These are phyloP conservation scores for Irena cyanogastra DNA, from an alignment of 2,113 vertebrate genomes.

Conservation along the genomic window DNA sequence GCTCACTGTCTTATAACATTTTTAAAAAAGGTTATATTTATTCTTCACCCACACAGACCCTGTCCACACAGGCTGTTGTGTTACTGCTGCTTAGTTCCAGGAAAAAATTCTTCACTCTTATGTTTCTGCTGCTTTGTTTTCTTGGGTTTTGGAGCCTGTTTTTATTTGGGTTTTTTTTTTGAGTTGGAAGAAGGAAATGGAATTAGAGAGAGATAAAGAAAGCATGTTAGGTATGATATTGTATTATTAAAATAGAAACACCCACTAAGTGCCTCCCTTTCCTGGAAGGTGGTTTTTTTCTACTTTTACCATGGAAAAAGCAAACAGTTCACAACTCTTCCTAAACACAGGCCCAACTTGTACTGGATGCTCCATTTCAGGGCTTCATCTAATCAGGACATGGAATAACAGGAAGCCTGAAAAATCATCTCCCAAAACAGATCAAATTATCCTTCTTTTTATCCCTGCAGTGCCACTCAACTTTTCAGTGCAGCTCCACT, in stretches of 20 bases:
- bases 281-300: not conserved
- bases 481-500: not conserved
- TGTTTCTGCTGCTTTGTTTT: not conserved
- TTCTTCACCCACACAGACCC: not conserved
- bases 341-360: not conserved
- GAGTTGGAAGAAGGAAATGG: not conserved
- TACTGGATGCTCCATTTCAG: not conserved
- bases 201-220: not conserved
- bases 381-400: not conserved
- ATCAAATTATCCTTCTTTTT: not conserved
- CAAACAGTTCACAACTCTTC: not conserved
- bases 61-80: not conserved
- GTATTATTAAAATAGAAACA: not conserved
- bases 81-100: not conserved
- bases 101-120: not conserved
- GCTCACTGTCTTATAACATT: not conserved
- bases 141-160: not conserved
- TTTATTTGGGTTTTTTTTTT: not conserved
- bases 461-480: not conserved
- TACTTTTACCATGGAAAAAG: not conserved
- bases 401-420: not conserved
- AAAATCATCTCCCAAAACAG: slow-evolving; percentile 5
- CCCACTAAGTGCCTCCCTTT: not conserved
- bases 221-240: not conserved
- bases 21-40: not conserved